phyloP scores from a whole-genome alignment of 2,888 invertebrate genomes.

The Megaustenia siamemsis region DNA sequence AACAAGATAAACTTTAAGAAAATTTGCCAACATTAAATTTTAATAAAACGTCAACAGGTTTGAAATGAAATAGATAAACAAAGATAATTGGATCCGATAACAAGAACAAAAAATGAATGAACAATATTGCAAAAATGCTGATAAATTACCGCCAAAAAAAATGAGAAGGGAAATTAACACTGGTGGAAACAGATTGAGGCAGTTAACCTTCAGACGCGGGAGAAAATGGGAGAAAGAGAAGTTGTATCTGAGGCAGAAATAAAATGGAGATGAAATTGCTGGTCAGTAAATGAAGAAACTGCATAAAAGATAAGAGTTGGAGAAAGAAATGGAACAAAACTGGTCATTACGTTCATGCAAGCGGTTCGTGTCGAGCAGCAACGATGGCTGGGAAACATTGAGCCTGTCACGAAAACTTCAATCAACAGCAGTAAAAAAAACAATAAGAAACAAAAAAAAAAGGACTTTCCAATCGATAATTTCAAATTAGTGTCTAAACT shows the following conservation, averaged over 20 bases:
- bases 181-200: neutral
- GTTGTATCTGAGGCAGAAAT: neutral
- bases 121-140: no score
- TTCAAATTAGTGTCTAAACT: conserved; percentile 7
- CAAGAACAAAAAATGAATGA: no score
- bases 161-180: neutral
- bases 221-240: neutral
- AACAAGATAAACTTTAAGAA: no score
- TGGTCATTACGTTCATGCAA: neutral
- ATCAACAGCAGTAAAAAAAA: neutral
- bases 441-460: neutral
- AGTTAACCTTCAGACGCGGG: neutral
- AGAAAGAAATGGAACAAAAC: neutral
- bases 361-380: neutral
- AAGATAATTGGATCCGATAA: no score
- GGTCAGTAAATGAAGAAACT: neutral
- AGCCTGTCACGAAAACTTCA: neutral
- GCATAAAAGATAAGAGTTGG: neutral
- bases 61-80: no score
- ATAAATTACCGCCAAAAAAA: no score
- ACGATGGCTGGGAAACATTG: neutral
- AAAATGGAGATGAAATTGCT: neutral
- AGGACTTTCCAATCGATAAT: neutral
- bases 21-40: no score
- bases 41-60: no score